Evolutionary conservation across 2,888 invertebrate species (phyloP).

Genomic region (Disparrhopalites patrizii): DNA sequence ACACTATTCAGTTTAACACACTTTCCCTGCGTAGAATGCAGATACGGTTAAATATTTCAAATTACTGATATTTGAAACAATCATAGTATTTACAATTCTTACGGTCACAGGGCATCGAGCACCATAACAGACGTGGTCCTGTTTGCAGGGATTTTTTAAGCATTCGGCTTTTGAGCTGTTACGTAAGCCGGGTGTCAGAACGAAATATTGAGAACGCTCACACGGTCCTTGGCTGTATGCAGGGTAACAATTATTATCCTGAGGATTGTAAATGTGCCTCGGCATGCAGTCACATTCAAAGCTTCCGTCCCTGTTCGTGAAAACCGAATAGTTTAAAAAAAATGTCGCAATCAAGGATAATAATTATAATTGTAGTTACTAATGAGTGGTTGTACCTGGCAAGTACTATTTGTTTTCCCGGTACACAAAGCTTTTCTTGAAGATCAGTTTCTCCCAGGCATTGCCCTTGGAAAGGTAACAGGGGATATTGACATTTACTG

Average conservation of each 20-base stretch:
- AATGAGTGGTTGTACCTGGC: neutral
- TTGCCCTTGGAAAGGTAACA: constrained; percentile 6
- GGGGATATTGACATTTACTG: constrained; percentile 8
- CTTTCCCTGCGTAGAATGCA: neutral
- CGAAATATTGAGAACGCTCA: constrained; percentile 19
- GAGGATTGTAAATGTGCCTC: constrained; percentile 29
- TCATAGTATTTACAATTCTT: neutral
- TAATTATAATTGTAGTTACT: neutral
- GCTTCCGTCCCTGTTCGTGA: constrained; percentile 27
- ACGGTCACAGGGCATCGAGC: constrained; percentile 23
- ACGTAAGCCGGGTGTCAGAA: neutral
- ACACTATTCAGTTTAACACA: constrained; percentile 14
- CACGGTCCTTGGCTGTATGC: constrained; percentile 39
- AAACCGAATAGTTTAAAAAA: neutral
- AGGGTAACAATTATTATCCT: constrained; percentile 35
- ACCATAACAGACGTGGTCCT: constrained; percentile 37
- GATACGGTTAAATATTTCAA: neutral
- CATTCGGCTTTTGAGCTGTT: constrained; percentile 27
- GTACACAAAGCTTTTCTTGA: neutral
- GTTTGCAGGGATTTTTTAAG: constrained; percentile 31
- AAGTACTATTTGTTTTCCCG: neutral
- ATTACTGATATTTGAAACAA: neutral
- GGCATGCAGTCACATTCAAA: constrained; percentile 41
- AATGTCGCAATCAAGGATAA: neutral
- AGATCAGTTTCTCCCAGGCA: neutral